Evolutionary conservation across 2,113 vertebrate genomes (phyloP), one percentile per base, ranked within the genome.

Genomic region (Cyrtonyx montezumae): DNA sequence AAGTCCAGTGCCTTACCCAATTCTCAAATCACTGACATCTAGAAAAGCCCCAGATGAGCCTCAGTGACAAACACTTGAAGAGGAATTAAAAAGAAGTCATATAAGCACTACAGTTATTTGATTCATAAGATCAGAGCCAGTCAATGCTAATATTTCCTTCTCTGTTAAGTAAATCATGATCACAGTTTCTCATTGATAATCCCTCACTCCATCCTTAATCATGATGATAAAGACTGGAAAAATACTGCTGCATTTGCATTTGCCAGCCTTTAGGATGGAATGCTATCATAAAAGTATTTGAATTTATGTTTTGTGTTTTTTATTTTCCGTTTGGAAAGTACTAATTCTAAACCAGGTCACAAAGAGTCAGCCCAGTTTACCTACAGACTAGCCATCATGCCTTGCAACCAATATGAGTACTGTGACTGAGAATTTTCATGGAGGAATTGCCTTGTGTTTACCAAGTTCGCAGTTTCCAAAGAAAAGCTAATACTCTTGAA

Each of bases 1-100:
- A 98, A 98, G 94, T 98, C 97, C 98, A 37, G 97, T 77, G 98
- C 96, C 26, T 96, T 82, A 90, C 98, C 97, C 13, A 98, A 87
- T 48, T 96, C 94, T 48, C 97, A 90, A 0, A 97, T 87, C 59
- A 98, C 96, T 67, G 98, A 97, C 97, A 98, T 97, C 97, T 98
- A 34, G 5, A 53, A 92, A 88, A 90, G 12, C 37, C 87, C 32
- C 42, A 74, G 75, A 43, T 6, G 67, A 53, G 8, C n/a, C 45
- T 68, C 46, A 46, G 23, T 79, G 23, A 34, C 55, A 87, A 70
- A 42, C 71, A 48, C 37, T 73, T 87, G 34, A 73, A 62, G 19
- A 25, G 36, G 42, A 92, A 77, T 48, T 66, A 66, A 79, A 55
- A 30, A 32, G 30, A 32, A 56, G 53, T 73, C 58, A 49, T 20